Evolutionary conservation across 2,797 vertebrate species (phyloP).

Genomic region (Sarcoramphus papa): DNA sequence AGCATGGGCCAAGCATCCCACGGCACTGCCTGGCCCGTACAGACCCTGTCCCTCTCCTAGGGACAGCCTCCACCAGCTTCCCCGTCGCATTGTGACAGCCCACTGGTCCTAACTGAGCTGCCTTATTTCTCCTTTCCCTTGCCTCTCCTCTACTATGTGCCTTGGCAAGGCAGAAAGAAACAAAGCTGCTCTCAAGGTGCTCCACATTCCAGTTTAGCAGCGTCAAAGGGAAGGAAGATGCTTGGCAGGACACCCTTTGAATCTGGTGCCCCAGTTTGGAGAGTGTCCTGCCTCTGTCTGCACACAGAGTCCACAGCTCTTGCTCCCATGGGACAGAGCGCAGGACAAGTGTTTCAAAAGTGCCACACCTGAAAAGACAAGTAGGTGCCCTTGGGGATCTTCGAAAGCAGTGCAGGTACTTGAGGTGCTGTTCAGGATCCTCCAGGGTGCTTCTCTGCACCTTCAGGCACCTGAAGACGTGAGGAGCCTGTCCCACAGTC

Average conservation of each 20-base stretch:
- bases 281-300: background rate
- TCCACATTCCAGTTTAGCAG: background rate
- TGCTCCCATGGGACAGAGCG: accelerated
- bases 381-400: background rate
- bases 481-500: background rate
- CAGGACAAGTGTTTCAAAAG: background rate
- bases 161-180: background rate
- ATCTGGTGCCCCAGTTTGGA: background rate
- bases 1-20: background rate
- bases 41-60: background rate
- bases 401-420: background rate
- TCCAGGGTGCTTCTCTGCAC: background rate
- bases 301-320: background rate
- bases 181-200: background rate
- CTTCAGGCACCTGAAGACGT: background rate
- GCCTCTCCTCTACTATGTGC: background rate
- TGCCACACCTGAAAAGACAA: background rate
- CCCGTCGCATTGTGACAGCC: accelerated
- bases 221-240: background rate
- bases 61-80: background rate
- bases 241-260: background rate
- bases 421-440: background rate
- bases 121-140: background rate
- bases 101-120: background rate
- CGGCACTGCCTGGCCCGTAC: background rate